Percentiles rank a stretch among this genome's conserved stretches.
Conservation (phyloP, 2,888 invertebrate species). For the Calameuta idolon region DNA sequence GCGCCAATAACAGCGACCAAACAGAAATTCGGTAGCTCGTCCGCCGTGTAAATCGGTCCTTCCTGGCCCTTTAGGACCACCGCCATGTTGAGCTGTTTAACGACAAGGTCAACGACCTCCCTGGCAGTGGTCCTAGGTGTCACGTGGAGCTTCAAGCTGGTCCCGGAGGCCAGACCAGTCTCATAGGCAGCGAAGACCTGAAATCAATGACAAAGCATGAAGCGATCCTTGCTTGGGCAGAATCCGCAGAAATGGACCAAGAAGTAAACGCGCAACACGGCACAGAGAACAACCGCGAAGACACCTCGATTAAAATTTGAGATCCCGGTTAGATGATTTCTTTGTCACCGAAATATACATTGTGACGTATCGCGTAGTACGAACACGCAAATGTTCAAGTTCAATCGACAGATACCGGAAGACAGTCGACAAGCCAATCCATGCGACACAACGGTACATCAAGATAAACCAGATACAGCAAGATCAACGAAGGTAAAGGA, state of each 20-base stretch:
- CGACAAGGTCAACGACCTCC: slow-evolving; percentile 95
- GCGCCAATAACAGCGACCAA: slow-evolving; percentile 96
- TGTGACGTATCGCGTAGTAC: not conserved
- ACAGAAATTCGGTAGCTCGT: slow-evolving; percentile 89
- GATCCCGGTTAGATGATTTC: not conserved
- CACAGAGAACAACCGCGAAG: not conserved
- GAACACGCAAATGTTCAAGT: not conserved
- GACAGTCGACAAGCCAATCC: not conserved
- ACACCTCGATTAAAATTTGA: not conserved
- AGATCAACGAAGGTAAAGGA: not conserved
- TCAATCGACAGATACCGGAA: not conserved
- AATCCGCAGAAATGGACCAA: not conserved
- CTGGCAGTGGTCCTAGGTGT: slow-evolving; percentile 92
- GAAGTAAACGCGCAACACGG: not conserved
- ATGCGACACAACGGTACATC: not conserved
- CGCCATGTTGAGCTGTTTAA: slow-evolving; percentile 95
- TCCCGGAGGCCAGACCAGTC: slow-evolving; percentile 92
- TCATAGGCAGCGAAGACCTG: slow-evolving; percentile 97
- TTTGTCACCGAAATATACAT: not conserved
- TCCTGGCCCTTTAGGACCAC: slow-evolving; percentile 87
- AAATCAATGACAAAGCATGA: slow-evolving; percentile 54
- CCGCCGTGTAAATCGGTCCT: slow-evolving; percentile 87
- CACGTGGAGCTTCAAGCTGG: slow-evolving; percentile 93
- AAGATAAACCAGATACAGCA: not conserved
- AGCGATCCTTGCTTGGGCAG: not conserved